Percentiles rank a stretch among this genome's conserved stretches.
These are phyloP conservation scores for Gymnogyps californianus DNA, from an alignment of 2,113 vertebrate species.

Conservation along the genomic window DNA sequence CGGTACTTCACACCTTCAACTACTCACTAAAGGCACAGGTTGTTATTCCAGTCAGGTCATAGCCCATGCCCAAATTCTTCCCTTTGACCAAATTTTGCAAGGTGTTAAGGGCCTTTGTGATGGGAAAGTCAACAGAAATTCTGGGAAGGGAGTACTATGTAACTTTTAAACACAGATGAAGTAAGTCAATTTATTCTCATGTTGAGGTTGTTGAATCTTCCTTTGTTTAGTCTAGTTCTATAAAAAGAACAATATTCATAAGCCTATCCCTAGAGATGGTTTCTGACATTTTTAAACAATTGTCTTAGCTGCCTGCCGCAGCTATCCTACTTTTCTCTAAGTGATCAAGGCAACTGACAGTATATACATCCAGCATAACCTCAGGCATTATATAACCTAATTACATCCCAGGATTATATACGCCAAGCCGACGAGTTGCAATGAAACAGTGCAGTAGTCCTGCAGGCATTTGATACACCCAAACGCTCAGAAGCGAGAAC, in stretches of 20 bases:
- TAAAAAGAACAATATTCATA: conserved; percentile 63
- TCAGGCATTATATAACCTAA: neutral
- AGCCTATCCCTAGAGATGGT: conserved; percentile 17
- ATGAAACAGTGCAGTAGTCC: neutral
- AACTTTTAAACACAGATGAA: conserved; percentile 43
- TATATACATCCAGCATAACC: neutral
- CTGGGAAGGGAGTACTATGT: neutral
- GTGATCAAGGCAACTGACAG: neutral
- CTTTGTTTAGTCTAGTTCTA: conserved; percentile 71
- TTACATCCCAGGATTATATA: neutral
- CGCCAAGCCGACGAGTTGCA: neutral
- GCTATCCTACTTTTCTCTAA: neutral
- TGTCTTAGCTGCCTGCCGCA: neutral
- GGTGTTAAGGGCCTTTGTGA: neutral
- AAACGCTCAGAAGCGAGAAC: neutral
- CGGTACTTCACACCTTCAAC: neutral
- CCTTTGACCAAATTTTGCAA: neutral
- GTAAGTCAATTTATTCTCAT: conserved; percentile 54
- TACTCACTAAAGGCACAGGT: neutral
- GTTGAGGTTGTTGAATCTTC: conserved; percentile 59
- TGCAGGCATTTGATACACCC: neutral
- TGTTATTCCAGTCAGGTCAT: neutral
- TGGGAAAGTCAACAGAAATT: neutral
- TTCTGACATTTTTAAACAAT: conserved; percentile 44
- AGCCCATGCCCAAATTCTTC: neutral